These are phyloP conservation scores for Triplophysa siluroides DNA, from an alignment of 2,113 vertebrate genomes.

Conservation along the genomic window DNA sequence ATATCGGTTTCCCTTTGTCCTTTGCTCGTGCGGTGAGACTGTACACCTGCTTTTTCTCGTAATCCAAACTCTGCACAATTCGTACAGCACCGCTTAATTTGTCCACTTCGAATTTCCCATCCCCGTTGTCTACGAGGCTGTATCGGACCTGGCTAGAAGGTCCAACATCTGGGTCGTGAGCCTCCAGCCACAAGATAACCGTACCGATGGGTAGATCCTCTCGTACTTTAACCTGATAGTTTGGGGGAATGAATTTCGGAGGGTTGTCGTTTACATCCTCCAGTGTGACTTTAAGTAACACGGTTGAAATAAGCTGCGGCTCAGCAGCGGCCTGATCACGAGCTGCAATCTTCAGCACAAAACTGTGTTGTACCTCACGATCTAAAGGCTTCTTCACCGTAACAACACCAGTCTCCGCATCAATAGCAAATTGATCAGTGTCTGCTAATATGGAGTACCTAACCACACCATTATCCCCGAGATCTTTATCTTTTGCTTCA, in stretches of 20 bases:
- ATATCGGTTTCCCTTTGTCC: conserved; percentile 91
- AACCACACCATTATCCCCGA: conserved; percentile 82
- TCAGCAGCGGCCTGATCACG: conserved; percentile 84
- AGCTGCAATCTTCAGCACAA: conserved; percentile 86
- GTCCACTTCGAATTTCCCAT: conserved; percentile 91
- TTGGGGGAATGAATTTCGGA: conserved; percentile 89
- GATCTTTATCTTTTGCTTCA: conserved; percentile 89
- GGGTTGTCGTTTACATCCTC: conserved; percentile 96
- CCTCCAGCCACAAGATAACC: conserved; percentile 91
- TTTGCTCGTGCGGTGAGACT: conserved; percentile 90
- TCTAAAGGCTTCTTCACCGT: conserved; percentile 80
- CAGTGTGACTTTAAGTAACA: conserved; percentile 83
- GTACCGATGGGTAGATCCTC: conserved; percentile 94
- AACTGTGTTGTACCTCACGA: conserved; percentile 78
- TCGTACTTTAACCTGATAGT: conserved; percentile 88
- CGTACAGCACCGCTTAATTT: conserved; percentile 92
- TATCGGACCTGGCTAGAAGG: conserved; percentile 93
- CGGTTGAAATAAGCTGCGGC: conserved; percentile 83
- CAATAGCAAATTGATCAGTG: conserved; percentile 84
- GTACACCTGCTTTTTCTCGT: conserved; percentile 89
- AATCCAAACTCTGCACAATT: conserved; percentile 87
- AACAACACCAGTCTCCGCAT: conserved; percentile 83
- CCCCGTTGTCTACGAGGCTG: conserved; percentile 86
- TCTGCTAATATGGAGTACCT: conserved; percentile 89
- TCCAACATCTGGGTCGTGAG: conserved; percentile 88